phyloP scores from a whole-genome alignment of 1,140 invertebrate species.

The Drosophila watanabei region DNA sequence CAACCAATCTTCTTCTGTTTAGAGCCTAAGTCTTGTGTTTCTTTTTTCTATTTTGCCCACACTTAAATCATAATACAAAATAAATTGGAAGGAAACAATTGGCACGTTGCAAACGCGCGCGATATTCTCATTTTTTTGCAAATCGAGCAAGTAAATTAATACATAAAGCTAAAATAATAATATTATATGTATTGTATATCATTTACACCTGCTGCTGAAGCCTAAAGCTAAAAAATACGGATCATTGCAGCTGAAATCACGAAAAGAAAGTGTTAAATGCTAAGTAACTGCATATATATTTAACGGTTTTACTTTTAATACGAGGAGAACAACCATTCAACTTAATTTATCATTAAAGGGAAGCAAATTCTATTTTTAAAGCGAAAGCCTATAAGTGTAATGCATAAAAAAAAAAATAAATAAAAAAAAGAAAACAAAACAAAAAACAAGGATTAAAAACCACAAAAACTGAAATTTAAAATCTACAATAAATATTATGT shows the following conservation, averaged over 20 bases:
- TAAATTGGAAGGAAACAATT: conserved; percentile 18
- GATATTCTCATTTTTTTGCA: conserved; percentile 66
- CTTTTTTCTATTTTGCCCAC: conserved; percentile 32
- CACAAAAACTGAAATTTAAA: conserved; percentile 52
- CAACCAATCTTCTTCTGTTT: conserved; percentile 51
- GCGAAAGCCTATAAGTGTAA: conserved; percentile 73
- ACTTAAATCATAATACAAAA: neutral
- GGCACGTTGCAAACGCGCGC: conserved; percentile 68
- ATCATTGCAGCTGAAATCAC: conserved; percentile 55
- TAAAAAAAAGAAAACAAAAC: conserved; percentile 26
- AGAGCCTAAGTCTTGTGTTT: conserved; percentile 63
- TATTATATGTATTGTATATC: conserved; percentile 67
- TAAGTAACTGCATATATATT: conserved; percentile 53
- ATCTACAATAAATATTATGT: conserved; percentile 75
- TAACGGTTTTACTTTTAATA: conserved; percentile 75
- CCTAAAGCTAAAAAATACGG: conserved; percentile 19
- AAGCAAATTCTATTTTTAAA: conserved; percentile 76
- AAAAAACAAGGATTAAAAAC: conserved; percentile 35
- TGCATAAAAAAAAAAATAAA: conserved; percentile 57
- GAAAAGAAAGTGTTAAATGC: conserved; percentile 61
- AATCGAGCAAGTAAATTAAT: conserved; percentile 53
- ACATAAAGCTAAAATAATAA: conserved; percentile 33
- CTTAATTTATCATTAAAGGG: conserved; percentile 73
- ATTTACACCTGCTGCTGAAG: conserved; percentile 71
- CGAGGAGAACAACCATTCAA: conserved; percentile 53